phyloP scores from a whole-genome alignment of 2,797 vertebrate species.

The Antennarius maculatus region DNA sequence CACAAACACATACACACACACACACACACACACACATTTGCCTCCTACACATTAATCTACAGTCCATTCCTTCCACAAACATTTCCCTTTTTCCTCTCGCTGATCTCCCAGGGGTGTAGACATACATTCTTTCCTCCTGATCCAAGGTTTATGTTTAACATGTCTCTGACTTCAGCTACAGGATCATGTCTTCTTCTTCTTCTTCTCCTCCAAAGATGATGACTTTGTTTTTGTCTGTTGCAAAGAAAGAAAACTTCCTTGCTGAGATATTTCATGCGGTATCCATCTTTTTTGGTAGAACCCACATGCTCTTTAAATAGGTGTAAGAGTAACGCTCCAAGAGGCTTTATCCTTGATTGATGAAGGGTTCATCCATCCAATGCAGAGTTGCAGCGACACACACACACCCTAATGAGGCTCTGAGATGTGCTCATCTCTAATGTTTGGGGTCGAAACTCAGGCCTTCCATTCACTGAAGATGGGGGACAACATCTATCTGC shows the following conservation, averaged over 20 bases:
- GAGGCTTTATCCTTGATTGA: conserved; percentile 12
- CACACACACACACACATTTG: not conserved
- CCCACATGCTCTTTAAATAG: conserved; percentile 16
- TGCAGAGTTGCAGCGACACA: conserved; percentile 1
- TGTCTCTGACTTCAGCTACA: conserved; percentile 15
- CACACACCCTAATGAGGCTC: conserved; percentile 50
- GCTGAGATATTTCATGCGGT: conserved; percentile 26
- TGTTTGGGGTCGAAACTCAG: conserved; percentile 58
- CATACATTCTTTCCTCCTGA: conserved; percentile 35
- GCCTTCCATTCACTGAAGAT: conserved; percentile 60
- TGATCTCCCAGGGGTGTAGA: conserved; percentile 27
- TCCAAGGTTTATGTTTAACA: conserved; percentile 9
- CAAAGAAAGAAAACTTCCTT: conserved; percentile 32
- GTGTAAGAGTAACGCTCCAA: conserved; percentile 21
- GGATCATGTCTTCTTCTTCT: conserved; percentile 19
- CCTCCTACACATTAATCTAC: conserved; percentile 19
- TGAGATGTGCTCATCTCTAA: conserved; percentile 64
- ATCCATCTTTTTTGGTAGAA: not conserved
- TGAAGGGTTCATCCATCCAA: not conserved
- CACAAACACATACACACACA: conserved; percentile 5
- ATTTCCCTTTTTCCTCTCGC: conserved; percentile 28
- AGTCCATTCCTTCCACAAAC: conserved; percentile 40
- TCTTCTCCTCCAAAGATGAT: conserved; percentile 16
- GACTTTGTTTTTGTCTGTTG: conserved; percentile 41
- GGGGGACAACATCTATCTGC: conserved; percentile 68